phyloP scores from a whole-genome alignment of 1,140 invertebrate genomes.

The Archegozetes longisetosus region DNA sequence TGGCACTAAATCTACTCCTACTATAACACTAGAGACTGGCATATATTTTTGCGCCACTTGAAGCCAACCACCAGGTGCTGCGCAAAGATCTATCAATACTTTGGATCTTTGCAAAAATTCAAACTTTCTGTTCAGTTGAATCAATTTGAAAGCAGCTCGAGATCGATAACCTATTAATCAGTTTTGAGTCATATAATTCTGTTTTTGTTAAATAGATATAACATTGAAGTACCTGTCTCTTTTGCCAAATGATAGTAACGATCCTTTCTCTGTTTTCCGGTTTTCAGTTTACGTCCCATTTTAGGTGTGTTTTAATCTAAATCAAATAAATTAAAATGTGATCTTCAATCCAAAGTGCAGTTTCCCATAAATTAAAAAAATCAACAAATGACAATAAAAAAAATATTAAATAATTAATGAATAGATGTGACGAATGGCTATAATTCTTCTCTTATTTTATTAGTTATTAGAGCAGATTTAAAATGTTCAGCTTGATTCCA shows the following conservation, averaged over 20 bases:
- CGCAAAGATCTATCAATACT: slow-evolving; percentile 94
- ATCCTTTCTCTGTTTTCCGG: slow-evolving; percentile 93
- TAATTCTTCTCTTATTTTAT: too few species aligned
- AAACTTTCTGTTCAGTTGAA: slow-evolving; percentile 93
- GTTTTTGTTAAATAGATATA: too few species aligned
- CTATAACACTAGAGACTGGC: slow-evolving; percentile 85
- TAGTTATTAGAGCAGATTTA: too few species aligned
- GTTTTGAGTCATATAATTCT: too few species aligned
- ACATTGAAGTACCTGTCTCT: slow-evolving; percentile 61
- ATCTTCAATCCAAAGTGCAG: too few species aligned
- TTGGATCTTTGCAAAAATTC: slow-evolving; percentile 88
- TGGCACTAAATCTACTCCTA: slow-evolving; percentile 88
- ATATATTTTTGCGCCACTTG: slow-evolving; percentile 98
- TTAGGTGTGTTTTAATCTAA: too few species aligned
- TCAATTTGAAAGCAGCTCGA: slow-evolving; percentile 93
- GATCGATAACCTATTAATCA: slow-evolving; percentile 94
- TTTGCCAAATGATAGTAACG: slow-evolving; percentile 97
- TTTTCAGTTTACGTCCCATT: slow-evolving; percentile 94
- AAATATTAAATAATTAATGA: too few species aligned
- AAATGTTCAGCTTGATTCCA: too few species aligned
- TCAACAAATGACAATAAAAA: too few species aligned
- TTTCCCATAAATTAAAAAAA: too few species aligned
- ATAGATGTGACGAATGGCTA: too few species aligned
- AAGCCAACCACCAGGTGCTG: slow-evolving; percentile 99
- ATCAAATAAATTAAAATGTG: too few species aligned